Percentiles rank a stretch among this genome's conserved stretches.
phyloP scores from a whole-genome alignment of 2,888 invertebrate species.

The Cantharis rustica region DNA sequence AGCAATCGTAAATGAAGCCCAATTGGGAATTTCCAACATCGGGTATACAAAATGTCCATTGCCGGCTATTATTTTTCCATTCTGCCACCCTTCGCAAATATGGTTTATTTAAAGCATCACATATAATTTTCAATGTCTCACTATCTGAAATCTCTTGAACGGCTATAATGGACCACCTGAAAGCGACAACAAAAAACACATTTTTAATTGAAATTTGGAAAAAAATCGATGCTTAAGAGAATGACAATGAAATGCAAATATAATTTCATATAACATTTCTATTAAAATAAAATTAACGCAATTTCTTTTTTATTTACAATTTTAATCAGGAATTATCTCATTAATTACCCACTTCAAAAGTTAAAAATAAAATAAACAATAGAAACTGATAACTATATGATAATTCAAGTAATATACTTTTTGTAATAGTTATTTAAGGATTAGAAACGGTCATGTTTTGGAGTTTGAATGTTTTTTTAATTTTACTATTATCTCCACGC shows the following conservation, averaged over 20 bases:
- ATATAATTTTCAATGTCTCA: constrained; percentile 70
- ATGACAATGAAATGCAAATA: not conserved
- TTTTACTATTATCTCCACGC: too few relatives aligned
- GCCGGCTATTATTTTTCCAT: constrained; percentile 67
- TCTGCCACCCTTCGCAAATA: constrained; percentile 65
- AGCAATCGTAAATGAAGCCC: constrained; percentile 57
- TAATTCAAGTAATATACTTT: not conserved
- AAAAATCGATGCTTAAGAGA: too few relatives aligned
- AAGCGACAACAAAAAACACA: constrained; percentile 25
- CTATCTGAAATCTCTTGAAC: constrained; percentile 74
- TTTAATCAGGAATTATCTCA: not conserved
- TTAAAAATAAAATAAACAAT: not conserved
- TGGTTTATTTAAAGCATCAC: constrained; percentile 71
- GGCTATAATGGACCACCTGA: constrained; percentile 73
- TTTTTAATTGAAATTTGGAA: not conserved
- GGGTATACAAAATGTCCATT: constrained; percentile 66
- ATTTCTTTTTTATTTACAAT: not conserved
- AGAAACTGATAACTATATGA: not conserved
- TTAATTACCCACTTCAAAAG: not conserved
- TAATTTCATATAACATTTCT: not conserved
- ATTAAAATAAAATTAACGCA: not conserved
- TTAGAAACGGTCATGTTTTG: not conserved
- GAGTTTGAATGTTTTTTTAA: too few relatives aligned
- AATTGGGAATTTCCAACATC: constrained; percentile 49
- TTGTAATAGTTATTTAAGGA: not conserved